Base-by-base conservation (phyloP, 1,140 invertebrate genomes). In the Zophobas morio region DNA sequence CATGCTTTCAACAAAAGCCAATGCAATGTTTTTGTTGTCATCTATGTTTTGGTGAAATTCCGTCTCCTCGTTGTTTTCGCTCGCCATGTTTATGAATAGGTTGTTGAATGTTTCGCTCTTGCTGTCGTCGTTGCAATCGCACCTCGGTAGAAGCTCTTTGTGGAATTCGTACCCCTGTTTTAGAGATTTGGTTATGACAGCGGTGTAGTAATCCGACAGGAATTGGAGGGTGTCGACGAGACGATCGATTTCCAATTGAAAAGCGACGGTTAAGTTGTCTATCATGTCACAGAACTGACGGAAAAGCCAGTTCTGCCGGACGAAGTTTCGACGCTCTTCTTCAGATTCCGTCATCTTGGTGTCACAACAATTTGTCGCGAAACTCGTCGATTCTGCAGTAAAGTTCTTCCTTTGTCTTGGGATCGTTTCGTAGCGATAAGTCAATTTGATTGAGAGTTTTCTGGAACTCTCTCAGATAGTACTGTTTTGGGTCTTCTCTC, bases 241-340 rank as follows among this genome's bases (percentile, higher is more conserved):
- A 83, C 90, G 86, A 79, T 91, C 90, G 32, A 90, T 63, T 84
- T 92, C 90, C 3, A 87, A 80, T 79, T 91, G 90, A 81, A 90
- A 83, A 36, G 88, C 87, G 8, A 85, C 87, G 32, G 89, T 84
- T 74, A 88, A 90, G 36, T 88, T 86, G 79, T 91, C 90, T 1
- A 84, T 83, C 46, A 91, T 84, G 39, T 87, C 82, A n/a, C 86
- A 84, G 0, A 89, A 78, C 79, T 90, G 88, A 53, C 84, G 84
- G 36, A 87, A 79, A 0, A 86, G 78, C 90, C 90, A 92, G 54
- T 89, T 86, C 76, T 89, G 86, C 63, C 79, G 71, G 42, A 91
- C 87, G 6, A 90, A 85, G 1, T 82, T 78, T 20, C 82, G 78
- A 53, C 88, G 84, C 79, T 90, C 87, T 42, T 87, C 82, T 82